Percentiles rank a stretch among this genome's conserved stretches.
Evolutionary conservation across 2,113 vertebrate genomes (phyloP).

Genomic region (Henicopernis longicauda): DNA sequence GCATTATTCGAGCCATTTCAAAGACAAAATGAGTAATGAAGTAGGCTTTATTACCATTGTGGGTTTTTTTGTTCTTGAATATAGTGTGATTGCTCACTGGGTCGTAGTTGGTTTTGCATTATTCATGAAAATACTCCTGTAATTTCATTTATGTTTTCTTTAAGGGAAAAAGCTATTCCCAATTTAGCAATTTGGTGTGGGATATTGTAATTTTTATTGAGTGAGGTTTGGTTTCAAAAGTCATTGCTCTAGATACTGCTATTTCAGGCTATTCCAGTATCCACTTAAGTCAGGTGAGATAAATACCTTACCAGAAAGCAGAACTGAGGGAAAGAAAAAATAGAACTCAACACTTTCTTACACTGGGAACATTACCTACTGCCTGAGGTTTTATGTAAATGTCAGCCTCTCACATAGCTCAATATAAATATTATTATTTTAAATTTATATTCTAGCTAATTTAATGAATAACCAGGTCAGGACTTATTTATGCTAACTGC

Average conservation of each 20-base stretch:
- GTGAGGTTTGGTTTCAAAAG: background rate
- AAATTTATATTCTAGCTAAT: background rate
- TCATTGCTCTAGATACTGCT: background rate
- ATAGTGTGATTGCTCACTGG: background rate
- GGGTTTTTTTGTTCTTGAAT: background rate
- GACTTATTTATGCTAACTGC: background rate
- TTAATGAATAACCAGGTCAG: slow-evolving; percentile 19
- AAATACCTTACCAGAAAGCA: background rate
- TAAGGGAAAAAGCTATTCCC: background rate
- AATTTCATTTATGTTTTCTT: background rate
- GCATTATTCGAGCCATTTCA: background rate
- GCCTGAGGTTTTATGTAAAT: background rate
- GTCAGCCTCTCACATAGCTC: background rate
- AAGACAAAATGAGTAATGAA: background rate
- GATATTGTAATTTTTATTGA: background rate
- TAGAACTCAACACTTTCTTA: background rate
- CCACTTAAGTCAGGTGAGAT: background rate
- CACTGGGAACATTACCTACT: background rate
- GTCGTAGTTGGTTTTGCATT: background rate
- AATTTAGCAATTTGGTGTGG: background rate
- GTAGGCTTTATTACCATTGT: background rate
- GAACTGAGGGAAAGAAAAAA: background rate
- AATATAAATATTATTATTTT: background rate
- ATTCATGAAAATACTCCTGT: background rate
- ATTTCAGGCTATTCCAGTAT: background rate